Percentiles rank a stretch among this genome's conserved stretches.
These are phyloP conservation scores for Chrysotoxum bicinctum DNA, from an alignment of 2,888 invertebrate species.

Conservation along the genomic window DNA sequence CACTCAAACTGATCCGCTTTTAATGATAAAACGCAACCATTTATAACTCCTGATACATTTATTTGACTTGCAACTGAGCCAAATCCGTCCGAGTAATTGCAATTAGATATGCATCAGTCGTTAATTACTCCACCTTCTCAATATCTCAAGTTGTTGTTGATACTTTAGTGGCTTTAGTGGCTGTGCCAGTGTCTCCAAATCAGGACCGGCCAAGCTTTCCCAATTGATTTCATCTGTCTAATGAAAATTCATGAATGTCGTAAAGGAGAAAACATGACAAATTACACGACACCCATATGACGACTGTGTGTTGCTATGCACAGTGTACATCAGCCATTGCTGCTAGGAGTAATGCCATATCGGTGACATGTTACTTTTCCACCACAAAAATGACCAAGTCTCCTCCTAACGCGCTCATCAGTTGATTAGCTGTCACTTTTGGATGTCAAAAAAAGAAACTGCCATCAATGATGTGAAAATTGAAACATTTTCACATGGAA, in stretches of 20 bases:
- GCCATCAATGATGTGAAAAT: slow-evolving; percentile 36
- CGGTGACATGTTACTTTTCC: slow-evolving; percentile 33
- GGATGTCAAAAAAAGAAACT: slow-evolving; percentile 22
- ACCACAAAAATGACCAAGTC: slow-evolving; percentile 44
- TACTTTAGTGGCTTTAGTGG: background rate
- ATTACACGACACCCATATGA: slow-evolving; percentile 69
- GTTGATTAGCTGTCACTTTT: slow-evolving; percentile 65
- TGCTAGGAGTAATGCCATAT: slow-evolving; percentile 28
- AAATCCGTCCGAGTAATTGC: slow-evolving; percentile 39
- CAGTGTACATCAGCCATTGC: background rate
- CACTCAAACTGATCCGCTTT: slow-evolving; percentile 34
- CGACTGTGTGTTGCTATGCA: slow-evolving; percentile 17
- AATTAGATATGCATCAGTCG: slow-evolving; percentile 63
- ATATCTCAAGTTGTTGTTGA: slow-evolving; percentile 6
- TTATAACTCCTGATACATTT: slow-evolving; percentile 45
- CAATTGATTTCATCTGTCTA: slow-evolving; percentile 39
- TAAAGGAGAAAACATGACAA: slow-evolving; percentile 61
- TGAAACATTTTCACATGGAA: slow-evolving; percentile 66
- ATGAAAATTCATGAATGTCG: slow-evolving; percentile 67
- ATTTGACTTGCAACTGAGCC: slow-evolving; percentile 55
- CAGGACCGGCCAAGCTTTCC: slow-evolving; percentile 29
- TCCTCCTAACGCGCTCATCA: slow-evolving; percentile 58
- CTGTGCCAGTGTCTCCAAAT: slow-evolving; percentile 43
- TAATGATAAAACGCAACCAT: slow-evolving; percentile 48
- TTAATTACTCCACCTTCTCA: slow-evolving; percentile 72